Base-by-base conservation (phyloP, 2,797 vertebrate species). In the Cyclopterus lumpus region DNA sequence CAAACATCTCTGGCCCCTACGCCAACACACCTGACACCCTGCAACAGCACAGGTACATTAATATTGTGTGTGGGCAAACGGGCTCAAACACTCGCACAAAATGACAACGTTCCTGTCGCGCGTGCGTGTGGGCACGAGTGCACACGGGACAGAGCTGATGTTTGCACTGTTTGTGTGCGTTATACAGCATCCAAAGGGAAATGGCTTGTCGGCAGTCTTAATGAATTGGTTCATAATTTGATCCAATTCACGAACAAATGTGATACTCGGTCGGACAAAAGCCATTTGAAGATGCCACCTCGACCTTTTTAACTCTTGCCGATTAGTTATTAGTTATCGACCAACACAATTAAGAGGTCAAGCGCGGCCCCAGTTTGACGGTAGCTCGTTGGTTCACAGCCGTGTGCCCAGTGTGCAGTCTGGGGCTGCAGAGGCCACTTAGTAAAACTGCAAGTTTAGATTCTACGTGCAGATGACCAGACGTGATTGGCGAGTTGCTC, bases 11-110 rank as follows among this genome's bases (percentile, higher is more conserved):
- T 60, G 76, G 79, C 68, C 82, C 82, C 40, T 12, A 86, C 83
- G 90, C 1, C 14, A 84, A 75, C 79, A 84, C 88, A 90, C 79
- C 90, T 91, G 89, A 91, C 82, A 84, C 75, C 68, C 58, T 20
- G 69, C 36, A 68, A 49, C 76, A 81, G 69, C 73, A 66, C 83
- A 84, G 79, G 58, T 71, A 73, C 79, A 84, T 51, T 68, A 54
- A 78, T 71, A 76, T 55, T 62, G 48, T 57, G 61, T 71, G 76
- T 70, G 72, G 8, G 59, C 69, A 71, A 68, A 75, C 77, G 75
- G 53, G 24, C 73, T 53, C 53, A 65, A 32, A 84, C 36, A 79
- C 51, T 30, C 60, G 71, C 59, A 67, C 24, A 71, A 12, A 71
- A 63, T n/a, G 58, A 12, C 11, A 26, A 15, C 14, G 6, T 16